Conservation (phyloP, 2,113 vertebrate species). For the Terrapene triunguis region DNA sequence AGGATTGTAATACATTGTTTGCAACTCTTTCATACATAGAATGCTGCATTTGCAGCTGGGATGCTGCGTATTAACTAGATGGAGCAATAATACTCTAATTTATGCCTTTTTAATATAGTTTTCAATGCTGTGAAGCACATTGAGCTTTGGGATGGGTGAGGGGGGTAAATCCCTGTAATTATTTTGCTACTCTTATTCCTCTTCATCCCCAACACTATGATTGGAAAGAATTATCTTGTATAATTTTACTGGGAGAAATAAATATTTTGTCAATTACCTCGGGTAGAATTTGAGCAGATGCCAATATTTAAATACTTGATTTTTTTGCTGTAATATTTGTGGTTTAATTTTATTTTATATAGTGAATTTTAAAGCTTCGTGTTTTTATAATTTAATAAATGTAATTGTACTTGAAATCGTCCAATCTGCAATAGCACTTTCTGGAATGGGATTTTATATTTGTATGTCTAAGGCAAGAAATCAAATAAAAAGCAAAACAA, state of each 20-base stretch:
- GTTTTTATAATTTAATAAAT: conserved; percentile 63
- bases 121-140: neutral
- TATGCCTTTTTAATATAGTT: neutral
- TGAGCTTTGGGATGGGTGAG: neutral
- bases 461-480: neutral
- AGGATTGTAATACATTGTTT: rapidly evolving
- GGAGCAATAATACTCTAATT: conserved; percentile 61
- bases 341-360: conserved; percentile 49
- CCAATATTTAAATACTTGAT: neutral
- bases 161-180: neutral
- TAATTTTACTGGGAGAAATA: rapidly evolving
- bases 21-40: neutral
- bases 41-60: rapidly evolving
- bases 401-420: neutral
- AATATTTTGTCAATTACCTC: neutral
- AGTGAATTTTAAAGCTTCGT: conserved; percentile 9
- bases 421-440: neutral
- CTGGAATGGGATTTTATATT: neutral
- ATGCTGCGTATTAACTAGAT: neutral
- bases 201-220: neutral
- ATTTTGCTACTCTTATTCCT: neutral
- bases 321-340: conserved; percentile 38
- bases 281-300: neutral
- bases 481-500: neutral
- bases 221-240: neutral